A percentile compares a stretch with the other conserved stretches of the same genome.
Conservation (phyloP, 1,140 invertebrate species). For the Hylaeus anthracinus region DNA sequence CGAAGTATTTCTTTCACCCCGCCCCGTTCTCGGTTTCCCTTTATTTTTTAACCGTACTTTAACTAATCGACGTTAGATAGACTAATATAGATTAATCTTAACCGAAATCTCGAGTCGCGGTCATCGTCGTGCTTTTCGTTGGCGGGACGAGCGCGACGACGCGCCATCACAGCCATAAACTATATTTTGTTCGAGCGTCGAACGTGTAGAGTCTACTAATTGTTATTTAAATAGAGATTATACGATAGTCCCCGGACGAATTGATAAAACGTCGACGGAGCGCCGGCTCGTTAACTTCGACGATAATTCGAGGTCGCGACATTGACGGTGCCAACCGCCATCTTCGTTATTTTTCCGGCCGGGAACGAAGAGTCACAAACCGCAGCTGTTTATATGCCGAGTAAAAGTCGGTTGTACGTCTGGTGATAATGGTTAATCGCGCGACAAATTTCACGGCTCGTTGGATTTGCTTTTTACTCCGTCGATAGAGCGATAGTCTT, state of each 20-base stretch:
- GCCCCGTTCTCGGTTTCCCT: not conserved
- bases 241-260: constrained; percentile 25
- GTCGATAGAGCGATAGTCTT: constrained; percentile 47
- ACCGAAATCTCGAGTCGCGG: not conserved
- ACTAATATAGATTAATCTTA: not conserved
- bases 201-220: constrained; percentile 27
- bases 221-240: constrained; percentile 44
- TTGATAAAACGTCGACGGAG: constrained; percentile 6
- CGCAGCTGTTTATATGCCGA: not conserved
- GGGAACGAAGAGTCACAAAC: not conserved
- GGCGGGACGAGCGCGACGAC: not conserved
- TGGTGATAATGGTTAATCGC: not conserved
- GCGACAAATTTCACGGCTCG: not conserved
- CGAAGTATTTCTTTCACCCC: too few relatives aligned
- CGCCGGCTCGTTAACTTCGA: not conserved
- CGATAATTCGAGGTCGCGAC: not conserved
- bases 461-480: constrained; percentile 15
- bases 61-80: not conserved
- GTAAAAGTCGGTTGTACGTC: not conserved
- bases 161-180: constrained; percentile 11
- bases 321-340: not conserved
- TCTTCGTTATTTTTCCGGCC: not conserved
- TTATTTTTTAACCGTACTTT: not conserved
- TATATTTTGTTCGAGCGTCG: not conserved
- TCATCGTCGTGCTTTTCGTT: not conserved